These are phyloP conservation scores for Lasioglossum vierecki DNA, from an alignment of 2,888 invertebrate species.

Conservation along the genomic window DNA sequence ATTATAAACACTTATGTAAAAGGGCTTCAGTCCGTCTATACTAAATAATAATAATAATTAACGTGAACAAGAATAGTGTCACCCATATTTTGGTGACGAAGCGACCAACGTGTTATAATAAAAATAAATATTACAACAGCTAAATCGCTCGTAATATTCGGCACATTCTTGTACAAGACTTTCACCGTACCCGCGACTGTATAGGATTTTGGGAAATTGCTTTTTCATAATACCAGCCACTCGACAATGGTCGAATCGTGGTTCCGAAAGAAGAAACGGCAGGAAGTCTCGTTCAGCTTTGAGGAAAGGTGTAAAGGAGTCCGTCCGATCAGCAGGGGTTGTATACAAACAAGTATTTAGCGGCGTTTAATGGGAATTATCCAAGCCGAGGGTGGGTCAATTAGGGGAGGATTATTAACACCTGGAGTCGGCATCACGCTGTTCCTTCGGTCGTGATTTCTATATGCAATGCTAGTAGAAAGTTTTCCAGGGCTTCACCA, in stretches of 20 bases:
- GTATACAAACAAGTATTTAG: slow-evolving; percentile 83
- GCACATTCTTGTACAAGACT: not conserved
- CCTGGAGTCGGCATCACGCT: slow-evolving; percentile 81
- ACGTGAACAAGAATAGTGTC: no score
- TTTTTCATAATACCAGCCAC: not conserved
- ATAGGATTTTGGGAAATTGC: not conserved
- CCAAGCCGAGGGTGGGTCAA: slow-evolving; percentile 75
- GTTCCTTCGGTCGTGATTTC: slow-evolving; percentile 74
- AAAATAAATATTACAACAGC: not conserved
- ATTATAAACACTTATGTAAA: no score
- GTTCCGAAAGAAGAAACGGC: slow-evolving; percentile 22
- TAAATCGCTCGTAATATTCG: not conserved
- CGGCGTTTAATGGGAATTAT: slow-evolving; percentile 81
- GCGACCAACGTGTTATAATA: no score
- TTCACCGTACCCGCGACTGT: not conserved
- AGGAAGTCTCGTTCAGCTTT: slow-evolving; percentile 59
- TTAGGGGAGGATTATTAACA: slow-evolving; percentile 83
- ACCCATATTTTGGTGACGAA: no score
- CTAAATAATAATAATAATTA: no score
- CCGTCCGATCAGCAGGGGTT: slow-evolving; percentile 71
- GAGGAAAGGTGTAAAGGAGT: slow-evolving; percentile 69
- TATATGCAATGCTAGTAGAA: slow-evolving; percentile 36
- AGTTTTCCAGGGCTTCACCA: slow-evolving; percentile 28
- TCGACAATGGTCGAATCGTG: not conserved
- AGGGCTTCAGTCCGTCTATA: no score